Base-by-base conservation (phyloP, 1,140 invertebrate genomes). In the Aphelinus atriplicis region DNA sequence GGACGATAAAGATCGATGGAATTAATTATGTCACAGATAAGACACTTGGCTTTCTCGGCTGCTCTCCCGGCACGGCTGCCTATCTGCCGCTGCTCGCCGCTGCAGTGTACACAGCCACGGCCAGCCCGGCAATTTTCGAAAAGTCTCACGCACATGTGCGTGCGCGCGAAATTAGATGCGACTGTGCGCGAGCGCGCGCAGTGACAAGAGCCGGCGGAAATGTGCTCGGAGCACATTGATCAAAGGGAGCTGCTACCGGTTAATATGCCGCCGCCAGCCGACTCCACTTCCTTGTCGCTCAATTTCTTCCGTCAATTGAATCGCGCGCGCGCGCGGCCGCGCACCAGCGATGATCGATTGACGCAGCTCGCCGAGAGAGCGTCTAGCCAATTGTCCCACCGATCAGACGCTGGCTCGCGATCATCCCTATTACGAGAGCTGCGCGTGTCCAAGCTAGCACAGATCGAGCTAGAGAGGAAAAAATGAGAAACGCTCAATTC, bases 1-100 rank as follows among this genome's bases (percentile, higher is more conserved):
- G 80, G 74, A 61, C 79, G 81, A 82, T 81, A 83, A 85, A 81
- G 84, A 87, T 87, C 85, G 83, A 81, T 82, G 78, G 82, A 85
- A 86, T 86, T 87, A 84, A 87, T 84, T 85, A 87, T 84, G 81
- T 84, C 81, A 76, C 80, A 82, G 84, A 87, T 86, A 87, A 85
- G 81, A 65, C 80, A 82, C 80, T 77, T 80, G 78, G 80, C 79
- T 69, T 78, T 77, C 80, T 78, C 77, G 81, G 77, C 80, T 78
- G 80, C 79, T 79, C 26, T 26, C 26, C 26, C 26, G 26, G 26
- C 26, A 26, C 26, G 26, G 51, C 51, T 53, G 51, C 4, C 9
- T 53, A 9, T 26, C 26, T 26, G 51, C 51, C 51, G 51, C 51
- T 6, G 51, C 51, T 4, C 51, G 4, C 51, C 4, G 51, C 51